Evolutionary conservation across 2,797 vertebrate species (phyloP), one percentile per base, ranked within the genome.

Genomic region (Miichthys miiuy): DNA sequence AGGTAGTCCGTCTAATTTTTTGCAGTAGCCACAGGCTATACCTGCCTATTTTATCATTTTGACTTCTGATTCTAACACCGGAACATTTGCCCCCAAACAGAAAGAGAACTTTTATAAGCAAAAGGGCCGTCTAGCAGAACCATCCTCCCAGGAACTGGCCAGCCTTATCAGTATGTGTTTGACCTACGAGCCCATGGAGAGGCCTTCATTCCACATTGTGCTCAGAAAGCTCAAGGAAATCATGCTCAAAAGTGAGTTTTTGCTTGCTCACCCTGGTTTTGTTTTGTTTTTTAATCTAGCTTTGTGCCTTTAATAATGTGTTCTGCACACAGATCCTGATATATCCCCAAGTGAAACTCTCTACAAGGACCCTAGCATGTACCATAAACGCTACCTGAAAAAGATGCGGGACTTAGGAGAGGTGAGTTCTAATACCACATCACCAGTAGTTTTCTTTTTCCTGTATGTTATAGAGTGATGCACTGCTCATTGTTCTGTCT

Each of bases 71-170:
- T 68, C 18, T 80, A 57, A 81, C 58, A 5, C 42, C 7, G 5
- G 6, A 30, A 51, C 21, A 41, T 68, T 56, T 52, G 1, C 8
- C 7, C 41, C 27, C 10, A 1, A 77, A 90, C 95, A 99, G 98
- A 99, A 98, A 89, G 97, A 98, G 81, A 91, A 91, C 5, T 98
- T 99, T 80, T 99, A 99, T 44, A 95, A 97, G 89, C 96, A 96
- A 41, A 95, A 92, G 85, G 93, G 95, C 11, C 95, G 88, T 20
- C 93, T 99, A 42, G 92, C 96, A 0, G 96, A 96, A 30, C 97
- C 97, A 0, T 96, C 96, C 0, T 97, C 96, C 69, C 92, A 93
- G 21, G 96, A 97, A 38, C 89, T 99, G 77, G 96, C 96, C 25
- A 91, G 80, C n/a, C 95, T 99, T 52, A 96, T 97, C 89, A 95